A percentile compares a stretch with the other conserved stretches of the same genome.
Evolutionary conservation across 2,113 vertebrate genomes (phyloP).

Genomic region (Sterna hirundo): DNA sequence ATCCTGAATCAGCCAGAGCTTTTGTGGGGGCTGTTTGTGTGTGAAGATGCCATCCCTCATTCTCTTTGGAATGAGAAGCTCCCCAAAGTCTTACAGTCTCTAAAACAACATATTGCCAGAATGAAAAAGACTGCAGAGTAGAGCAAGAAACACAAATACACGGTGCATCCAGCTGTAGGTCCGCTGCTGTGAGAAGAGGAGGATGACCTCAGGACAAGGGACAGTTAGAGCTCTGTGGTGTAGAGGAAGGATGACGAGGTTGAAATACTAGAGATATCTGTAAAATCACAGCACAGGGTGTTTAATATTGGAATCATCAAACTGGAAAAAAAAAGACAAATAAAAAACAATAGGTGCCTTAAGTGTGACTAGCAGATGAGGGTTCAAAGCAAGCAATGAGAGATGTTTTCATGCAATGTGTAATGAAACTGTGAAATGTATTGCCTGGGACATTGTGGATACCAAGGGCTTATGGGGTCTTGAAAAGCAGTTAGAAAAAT

Average conservation of each 20-base stretch:
- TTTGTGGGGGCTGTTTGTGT: fast-evolving
- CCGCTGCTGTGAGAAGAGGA: neutral
- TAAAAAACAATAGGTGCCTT: neutral
- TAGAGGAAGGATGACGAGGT: neutral
- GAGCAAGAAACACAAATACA: neutral
- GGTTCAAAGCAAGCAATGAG: neutral
- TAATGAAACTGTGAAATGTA: neutral
- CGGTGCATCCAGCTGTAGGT: neutral
- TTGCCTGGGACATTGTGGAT: neutral
- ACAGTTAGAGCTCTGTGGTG: neutral
- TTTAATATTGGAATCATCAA: neutral
- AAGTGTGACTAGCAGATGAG: neutral
- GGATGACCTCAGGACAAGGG: neutral
- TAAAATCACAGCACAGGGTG: neutral
- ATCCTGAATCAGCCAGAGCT: neutral
- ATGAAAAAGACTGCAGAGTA: neutral
- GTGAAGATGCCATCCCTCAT: neutral
- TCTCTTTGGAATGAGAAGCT: neutral
- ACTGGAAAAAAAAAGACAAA: neutral
- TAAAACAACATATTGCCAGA: neutral
- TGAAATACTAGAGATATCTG: neutral
- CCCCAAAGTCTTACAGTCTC: neutral
- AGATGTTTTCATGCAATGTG: neutral
- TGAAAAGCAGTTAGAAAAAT: neutral
- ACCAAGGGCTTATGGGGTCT: neutral